Conservation (phyloP, 2,888 invertebrate genomes). For the Zygaena filipendulae region DNA sequence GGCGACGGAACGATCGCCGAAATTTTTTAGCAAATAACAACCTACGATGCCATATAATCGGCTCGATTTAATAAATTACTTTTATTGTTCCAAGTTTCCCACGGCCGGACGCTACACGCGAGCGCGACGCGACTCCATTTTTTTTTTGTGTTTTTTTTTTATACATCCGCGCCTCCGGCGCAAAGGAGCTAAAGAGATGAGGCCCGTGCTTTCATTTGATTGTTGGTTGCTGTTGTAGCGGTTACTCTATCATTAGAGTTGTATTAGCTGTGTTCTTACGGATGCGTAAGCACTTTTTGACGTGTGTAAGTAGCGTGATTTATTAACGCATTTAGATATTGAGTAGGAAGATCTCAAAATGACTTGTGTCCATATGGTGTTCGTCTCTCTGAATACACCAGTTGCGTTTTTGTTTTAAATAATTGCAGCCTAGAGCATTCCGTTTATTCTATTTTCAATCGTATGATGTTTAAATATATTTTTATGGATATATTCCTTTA, state of each 20-base stretch:
- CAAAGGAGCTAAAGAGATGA: conserved; percentile 34
- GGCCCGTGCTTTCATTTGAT: conserved; percentile 47
- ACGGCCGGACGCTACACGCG: conserved; percentile 46
- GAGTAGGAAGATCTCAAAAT: conserved; percentile 21
- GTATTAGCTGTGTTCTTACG: conserved; percentile 40
- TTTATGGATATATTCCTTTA: too few relatives aligned
- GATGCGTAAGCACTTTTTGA: conserved; percentile 46
- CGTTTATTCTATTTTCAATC: too few relatives aligned
- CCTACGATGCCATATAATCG: conserved; percentile 39
- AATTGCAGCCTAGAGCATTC: too few relatives aligned
- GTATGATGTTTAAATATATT: too few relatives aligned
- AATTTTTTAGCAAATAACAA: conserved; percentile 41
- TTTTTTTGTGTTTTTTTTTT: conserved; percentile 28
- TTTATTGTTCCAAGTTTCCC: conserved; percentile 50
- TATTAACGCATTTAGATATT: conserved; percentile 31
- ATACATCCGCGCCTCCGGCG: conserved; percentile 54
- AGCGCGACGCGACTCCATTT: conserved; percentile 35
- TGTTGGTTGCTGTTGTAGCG: conserved; percentile 42
- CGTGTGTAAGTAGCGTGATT: conserved; percentile 50
- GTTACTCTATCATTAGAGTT: conserved; percentile 46
- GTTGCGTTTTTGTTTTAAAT: too few relatives aligned
- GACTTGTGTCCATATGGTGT: conserved; percentile 26
- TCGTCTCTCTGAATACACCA: conserved; percentile 21
- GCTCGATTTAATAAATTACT: conserved; percentile 31
- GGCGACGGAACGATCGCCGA: conserved; percentile 25